A percentile compares a stretch with the other conserved stretches of the same genome.
phyloP scores from a whole-genome alignment of 2,797 vertebrate species.

The Tadarida brasiliensis region DNA sequence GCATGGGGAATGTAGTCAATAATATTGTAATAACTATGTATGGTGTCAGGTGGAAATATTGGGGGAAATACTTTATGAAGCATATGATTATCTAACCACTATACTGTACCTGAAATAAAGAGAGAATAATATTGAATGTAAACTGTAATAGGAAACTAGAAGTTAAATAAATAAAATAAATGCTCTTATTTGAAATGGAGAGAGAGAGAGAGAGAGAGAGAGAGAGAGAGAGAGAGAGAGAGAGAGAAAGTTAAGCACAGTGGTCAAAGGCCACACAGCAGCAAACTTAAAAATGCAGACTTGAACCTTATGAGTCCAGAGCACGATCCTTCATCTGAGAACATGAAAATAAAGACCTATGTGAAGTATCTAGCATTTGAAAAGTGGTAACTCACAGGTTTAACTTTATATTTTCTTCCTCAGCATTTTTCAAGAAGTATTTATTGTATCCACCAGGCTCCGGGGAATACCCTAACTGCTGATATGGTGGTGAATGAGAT shows the following conservation, averaged over 20 bases:
- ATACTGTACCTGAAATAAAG: neutral
- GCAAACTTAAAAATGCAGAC: neutral
- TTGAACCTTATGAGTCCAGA: neutral
- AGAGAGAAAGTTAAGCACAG: neutral
- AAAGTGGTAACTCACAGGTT: neutral
- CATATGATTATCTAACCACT: neutral
- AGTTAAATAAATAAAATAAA: neutral
- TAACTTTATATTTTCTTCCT: slow-evolving; percentile 14
- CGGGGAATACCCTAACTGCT: neutral
- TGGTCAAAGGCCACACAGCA: neutral
- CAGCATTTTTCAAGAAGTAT: neutral
- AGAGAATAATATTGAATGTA: neutral
- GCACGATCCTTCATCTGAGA: neutral
- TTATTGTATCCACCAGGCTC: neutral
- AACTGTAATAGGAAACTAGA: neutral
- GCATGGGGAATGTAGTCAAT: neutral
- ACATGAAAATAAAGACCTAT: neutral
- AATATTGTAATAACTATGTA: neutral
- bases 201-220: neutral
- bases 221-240: neutral
- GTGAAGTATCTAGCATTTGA: neutral
- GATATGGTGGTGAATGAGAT: neutral
- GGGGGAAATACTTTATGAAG: neutral
- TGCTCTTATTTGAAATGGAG: neutral
- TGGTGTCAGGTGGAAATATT: neutral